These are phyloP conservation scores for Acanthurus leucopareius DNA, from an alignment of 2,797 vertebrate genomes.

Conservation along the genomic window DNA sequence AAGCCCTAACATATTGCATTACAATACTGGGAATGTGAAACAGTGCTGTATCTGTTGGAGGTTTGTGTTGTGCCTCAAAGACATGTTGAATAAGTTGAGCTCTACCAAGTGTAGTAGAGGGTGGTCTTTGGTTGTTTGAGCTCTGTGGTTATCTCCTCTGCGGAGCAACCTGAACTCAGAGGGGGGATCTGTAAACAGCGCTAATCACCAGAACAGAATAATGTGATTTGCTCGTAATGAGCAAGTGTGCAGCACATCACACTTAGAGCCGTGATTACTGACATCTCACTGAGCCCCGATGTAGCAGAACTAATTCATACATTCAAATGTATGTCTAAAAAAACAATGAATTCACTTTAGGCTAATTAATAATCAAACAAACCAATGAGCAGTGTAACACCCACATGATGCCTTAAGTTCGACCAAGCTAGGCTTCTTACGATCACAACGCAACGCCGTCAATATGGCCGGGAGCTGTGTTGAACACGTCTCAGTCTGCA, in stretches of 20 bases:
- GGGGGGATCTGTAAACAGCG: slow-evolving; percentile 49
- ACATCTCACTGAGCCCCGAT: slow-evolving; percentile 74
- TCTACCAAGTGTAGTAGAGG: slow-evolving; percentile 45
- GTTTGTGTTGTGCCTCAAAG: slow-evolving; percentile 67
- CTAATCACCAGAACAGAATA: slow-evolving; percentile 73
- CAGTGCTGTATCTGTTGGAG: slow-evolving; percentile 61
- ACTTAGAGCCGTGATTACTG: slow-evolving; percentile 75
- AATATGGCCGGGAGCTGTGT: slow-evolving; percentile 40
- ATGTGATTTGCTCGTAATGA: slow-evolving; percentile 76
- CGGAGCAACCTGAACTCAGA: slow-evolving; percentile 19
- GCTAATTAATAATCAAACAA: slow-evolving; percentile 82
- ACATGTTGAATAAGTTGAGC: slow-evolving; percentile 61
- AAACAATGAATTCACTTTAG: slow-evolving; percentile 63
- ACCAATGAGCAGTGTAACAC: slow-evolving; percentile 73
- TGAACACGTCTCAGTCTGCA: slow-evolving; percentile 44
- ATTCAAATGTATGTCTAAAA: slow-evolving; percentile 72
- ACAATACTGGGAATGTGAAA: slow-evolving; percentile 71
- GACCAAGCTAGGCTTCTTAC: slow-evolving; percentile 23
- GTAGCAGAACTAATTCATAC: slow-evolving; percentile 81
- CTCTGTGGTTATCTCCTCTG: slow-evolving; percentile 25
- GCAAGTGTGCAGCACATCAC: slow-evolving; percentile 70
- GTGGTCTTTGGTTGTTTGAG: slow-evolving; percentile 46
- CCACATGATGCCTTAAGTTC: slow-evolving; percentile 50
- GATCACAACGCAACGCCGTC: slow-evolving; percentile 33
- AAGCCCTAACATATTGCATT: slow-evolving; percentile 78